Percentiles rank a stretch among this genome's conserved stretches.
Evolutionary conservation across 2,113 vertebrate genomes (phyloP).

Genomic region (Myrmecobius fasciatus): DNA sequence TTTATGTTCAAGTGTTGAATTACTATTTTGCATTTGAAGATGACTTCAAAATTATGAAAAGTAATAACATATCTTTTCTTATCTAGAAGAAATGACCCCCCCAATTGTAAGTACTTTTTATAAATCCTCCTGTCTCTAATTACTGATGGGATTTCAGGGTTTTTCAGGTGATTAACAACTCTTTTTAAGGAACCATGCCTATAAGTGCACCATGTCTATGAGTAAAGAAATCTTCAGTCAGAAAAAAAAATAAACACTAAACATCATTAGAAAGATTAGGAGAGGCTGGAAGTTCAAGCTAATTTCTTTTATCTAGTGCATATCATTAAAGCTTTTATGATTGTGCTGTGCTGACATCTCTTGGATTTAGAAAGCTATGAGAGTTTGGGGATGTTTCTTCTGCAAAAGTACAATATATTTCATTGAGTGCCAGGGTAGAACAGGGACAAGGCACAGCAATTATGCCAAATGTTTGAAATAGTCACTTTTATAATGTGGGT

Average conservation of each 20-base stretch:
- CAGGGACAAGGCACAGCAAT: neutral
- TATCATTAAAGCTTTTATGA: neutral
- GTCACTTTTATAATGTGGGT: neutral
- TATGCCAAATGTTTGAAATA: neutral
- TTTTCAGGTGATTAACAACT: constrained; percentile 16
- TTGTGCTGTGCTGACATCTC: neutral
- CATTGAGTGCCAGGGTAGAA: neutral
- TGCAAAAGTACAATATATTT: neutral
- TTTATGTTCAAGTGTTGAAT: constrained; percentile 14
- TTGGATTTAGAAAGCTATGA: neutral
- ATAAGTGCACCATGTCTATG: neutral
- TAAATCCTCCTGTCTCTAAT: neutral
- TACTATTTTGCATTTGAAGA: constrained; percentile 48
- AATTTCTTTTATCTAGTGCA: neutral
- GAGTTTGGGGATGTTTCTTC: neutral
- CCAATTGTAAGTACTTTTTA: neutral
- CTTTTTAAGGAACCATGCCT: constrained; percentile 5
- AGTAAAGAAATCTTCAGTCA: constrained; percentile 25
- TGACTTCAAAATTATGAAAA: constrained; percentile 44
- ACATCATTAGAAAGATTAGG: neutral
- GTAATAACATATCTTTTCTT: constrained; percentile 25
- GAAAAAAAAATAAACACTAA: neutral
- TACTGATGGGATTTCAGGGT: neutral
- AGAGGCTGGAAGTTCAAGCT: neutral
- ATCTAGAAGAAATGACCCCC: neutral